phyloP scores from a whole-genome alignment of 2,888 invertebrate genomes.

The Drosophila mettleri region DNA sequence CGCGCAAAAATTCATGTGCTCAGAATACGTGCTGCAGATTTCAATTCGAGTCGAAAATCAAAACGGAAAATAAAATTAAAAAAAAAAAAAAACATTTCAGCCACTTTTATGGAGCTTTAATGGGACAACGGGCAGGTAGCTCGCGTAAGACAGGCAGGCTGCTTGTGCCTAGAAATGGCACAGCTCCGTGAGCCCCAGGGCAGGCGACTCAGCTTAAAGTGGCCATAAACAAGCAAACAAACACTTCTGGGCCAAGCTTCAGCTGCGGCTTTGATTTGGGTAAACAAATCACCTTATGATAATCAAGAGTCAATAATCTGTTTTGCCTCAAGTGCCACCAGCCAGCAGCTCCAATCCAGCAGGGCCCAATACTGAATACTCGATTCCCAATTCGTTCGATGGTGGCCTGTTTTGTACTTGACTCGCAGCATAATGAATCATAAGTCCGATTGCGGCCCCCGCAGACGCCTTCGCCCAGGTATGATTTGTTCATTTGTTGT shows the following conservation, averaged over 20 bases:
- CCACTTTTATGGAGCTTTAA: conserved; percentile 70
- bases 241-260: conserved; percentile 53
- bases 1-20: conserved; percentile 55
- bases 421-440: conserved; percentile 70
- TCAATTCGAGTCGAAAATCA: conserved; percentile 48
- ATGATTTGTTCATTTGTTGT: conserved; percentile 66
- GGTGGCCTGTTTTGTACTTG: conserved; percentile 57
- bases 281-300: conserved; percentile 66
- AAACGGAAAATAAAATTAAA: too few species aligned
- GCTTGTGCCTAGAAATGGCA: conserved; percentile 62
- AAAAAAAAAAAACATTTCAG: conserved; percentile 37
- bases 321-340: conserved; percentile 23
- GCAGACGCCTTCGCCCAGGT: not conserved
- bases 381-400: conserved; percentile 32
- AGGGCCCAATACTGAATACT: not conserved
- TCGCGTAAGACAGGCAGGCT: conserved; percentile 70
- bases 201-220: conserved; percentile 35
- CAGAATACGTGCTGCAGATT: conserved; percentile 58
- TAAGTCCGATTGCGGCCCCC: conserved; percentile 45
- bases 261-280: conserved; percentile 44
- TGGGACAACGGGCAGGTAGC: conserved; percentile 38
- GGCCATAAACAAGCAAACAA: conserved; percentile 56
- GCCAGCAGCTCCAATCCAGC: conserved; percentile 8
- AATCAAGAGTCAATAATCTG: conserved; percentile 74
- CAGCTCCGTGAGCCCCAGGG: conserved; percentile 43